Evolutionary conservation across 2,113 vertebrate genomes (phyloP).

Genomic region (Cavia porcellus): DNA sequence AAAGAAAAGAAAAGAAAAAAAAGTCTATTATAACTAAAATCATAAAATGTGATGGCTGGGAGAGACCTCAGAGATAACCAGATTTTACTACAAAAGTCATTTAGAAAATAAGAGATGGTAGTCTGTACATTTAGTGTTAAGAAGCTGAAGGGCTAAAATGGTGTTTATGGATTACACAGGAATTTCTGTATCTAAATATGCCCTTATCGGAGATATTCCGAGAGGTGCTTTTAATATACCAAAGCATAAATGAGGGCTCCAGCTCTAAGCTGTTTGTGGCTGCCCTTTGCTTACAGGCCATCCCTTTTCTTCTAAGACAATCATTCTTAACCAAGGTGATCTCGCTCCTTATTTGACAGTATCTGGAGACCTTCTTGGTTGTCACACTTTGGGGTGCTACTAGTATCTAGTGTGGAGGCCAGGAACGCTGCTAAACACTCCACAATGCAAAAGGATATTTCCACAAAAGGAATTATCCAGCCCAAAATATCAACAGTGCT

Average conservation of each 20-base stretch:
- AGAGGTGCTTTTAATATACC: background rate
- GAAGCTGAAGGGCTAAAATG: constrained; percentile 18
- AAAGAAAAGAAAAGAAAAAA: background rate
- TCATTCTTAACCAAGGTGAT: background rate
- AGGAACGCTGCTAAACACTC: background rate
- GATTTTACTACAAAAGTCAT: constrained; percentile 18
- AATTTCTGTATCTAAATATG: constrained; percentile 14
- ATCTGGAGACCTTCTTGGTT: background rate
- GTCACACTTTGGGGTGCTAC: background rate
- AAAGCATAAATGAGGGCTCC: background rate
- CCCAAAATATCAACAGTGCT: background rate
- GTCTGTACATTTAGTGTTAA: background rate
- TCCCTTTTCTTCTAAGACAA: background rate
- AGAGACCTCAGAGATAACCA: constrained; percentile 10
- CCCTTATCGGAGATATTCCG: background rate
- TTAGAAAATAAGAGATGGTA: constrained; percentile 40
- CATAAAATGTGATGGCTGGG: constrained; percentile 1
- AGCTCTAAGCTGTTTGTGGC: background rate
- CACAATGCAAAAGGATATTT: background rate
- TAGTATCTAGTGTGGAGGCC: background rate
- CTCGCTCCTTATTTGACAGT: background rate
- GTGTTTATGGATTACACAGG: background rate
- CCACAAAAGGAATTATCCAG: background rate
- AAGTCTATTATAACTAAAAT: constrained; percentile 49
- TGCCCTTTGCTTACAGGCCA: background rate